Base-by-base conservation (phyloP, 1,140 invertebrate species). In the Drosophila nannoptera region DNA sequence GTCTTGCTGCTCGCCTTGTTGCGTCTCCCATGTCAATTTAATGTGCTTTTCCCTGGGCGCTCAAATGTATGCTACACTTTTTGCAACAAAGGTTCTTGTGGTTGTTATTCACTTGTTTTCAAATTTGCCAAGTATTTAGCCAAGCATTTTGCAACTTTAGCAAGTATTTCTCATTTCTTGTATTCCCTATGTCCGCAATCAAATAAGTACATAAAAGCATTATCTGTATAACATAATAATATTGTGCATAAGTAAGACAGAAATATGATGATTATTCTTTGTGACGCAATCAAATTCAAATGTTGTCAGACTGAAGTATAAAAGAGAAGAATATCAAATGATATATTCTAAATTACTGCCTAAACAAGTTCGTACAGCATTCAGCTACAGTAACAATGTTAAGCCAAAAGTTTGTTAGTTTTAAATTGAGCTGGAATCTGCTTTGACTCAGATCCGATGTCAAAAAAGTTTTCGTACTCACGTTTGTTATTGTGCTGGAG, bases 401-500 rank as follows among this genome's bases (percentile, higher is more conserved):
- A 43, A 14, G 7, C 12, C 40, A 6, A 4, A 1, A 4, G 5
- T 42, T 42, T 12, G n/a, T 16, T 16, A 16, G n/a, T 14, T 14
- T 43, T 14, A 43, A 43, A 43, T 16, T 43, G 12, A 6, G 40
- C 6, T 50, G 9, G 31, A 31, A 8, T 12, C n/a, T 4, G 9
- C 29, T 14, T 32, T 0, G 4, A 4, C 11, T 6, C 4, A 35
- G 12, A 35, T 50, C 35, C 40, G 3, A 22, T 31, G 22, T n/a
- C 7, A 9, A 14, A n/a, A 46, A n/a, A 31, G 12, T 52, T 36
- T 45, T 43, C n/a, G 9, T 78, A 88, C 87, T 88, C 69, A 88
- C 87, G 62, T 66, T 61, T 12, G 70, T 73, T 43, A 87, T 78
- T 48, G 49, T 71, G 50, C 67, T 77, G 43, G 52, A 63, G 42